Base-by-base conservation (phyloP, 2,113 vertebrate species). In the Chitala chitala region DNA sequence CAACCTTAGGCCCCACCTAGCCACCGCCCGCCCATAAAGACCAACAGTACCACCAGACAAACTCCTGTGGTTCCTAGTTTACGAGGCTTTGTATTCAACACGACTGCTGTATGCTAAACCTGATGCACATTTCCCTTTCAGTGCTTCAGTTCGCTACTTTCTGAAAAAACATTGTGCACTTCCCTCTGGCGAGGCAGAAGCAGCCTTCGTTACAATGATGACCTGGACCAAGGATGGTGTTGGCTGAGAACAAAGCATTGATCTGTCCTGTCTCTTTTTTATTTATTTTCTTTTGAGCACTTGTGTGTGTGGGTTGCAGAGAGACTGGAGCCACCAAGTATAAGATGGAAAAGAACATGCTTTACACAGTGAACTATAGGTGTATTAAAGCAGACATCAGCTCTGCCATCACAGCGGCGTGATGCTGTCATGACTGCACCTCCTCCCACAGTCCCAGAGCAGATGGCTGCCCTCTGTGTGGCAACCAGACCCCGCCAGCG, bases 381-480 rank as follows among this genome's bases (percentile, higher is more conserved):
- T 48, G 17, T 48, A 42, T 2, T n/a, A 9, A 42, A 10, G 70
- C 29, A 59, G 12, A 59, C 26, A 17, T 1, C 54, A 33, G 24
- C 38, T 59, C 26, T 17, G 33, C 10, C 29, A 13, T 58, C n/a
- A 5, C 13, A 54, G n/a, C 13, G 46, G 12, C 20, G 22, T 2
- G 40, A 15, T 13, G 54, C 61, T 56, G 31, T 24, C 26, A 48
- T 7, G 36, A 17, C 7, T 22, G 5, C 12, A 55, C 12, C 24
- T 72, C 53, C 17, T 5, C 55, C 55, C 55, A 29, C 40, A 48
- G 29, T 31, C 38, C 54, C 55, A 22, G 42, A 72, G 40, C 55
- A 59, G 70, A 72, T 72, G 38, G 53, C 24, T 46, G 13, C 24
- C 6, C 69, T 56, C 69, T n/a, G 24, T 33, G 71, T 31, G 54